A percentile compares a stretch with the other conserved stretches of the same genome.
These are phyloP conservation scores for Heteromormyrus szaboi DNA, from an alignment of 2,797 vertebrate genomes.

Conservation along the genomic window DNA sequence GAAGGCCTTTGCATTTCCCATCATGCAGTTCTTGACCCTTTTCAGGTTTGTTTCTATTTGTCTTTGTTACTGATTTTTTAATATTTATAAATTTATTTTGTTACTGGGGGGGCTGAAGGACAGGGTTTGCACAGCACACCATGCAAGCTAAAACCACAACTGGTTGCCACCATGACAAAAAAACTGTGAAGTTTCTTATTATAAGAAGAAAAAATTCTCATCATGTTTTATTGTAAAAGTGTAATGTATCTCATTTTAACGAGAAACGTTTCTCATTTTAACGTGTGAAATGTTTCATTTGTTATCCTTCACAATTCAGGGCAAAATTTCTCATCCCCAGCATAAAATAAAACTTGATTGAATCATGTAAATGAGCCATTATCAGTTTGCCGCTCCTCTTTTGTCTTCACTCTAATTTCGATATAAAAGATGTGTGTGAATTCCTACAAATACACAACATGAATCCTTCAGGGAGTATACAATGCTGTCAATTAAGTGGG, in stretches of 20 bases:
- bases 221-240: neutral
- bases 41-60: neutral
- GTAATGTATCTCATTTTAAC: neutral
- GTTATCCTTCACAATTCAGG: neutral
- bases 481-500: neutral
- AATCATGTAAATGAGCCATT: neutral
- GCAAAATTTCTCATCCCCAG: neutral
- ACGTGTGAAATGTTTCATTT: neutral
- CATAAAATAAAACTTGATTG: conserved; percentile 4
- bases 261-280: neutral
- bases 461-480: neutral
- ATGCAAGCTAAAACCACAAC: neutral
- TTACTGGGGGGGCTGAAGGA: neutral
- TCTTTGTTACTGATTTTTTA: neutral
- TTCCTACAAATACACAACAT: neutral
- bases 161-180: neutral
- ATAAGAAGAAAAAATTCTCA: neutral
- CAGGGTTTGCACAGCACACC: neutral
- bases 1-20: neutral
- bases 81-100: neutral
- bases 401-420: neutral
- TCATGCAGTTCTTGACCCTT: neutral
- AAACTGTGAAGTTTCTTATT: neutral
- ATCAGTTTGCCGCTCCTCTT: neutral
- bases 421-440: neutral